Base-by-base conservation (phyloP, 1,140 invertebrate species). In the Rhopalosiphum padi region DNA sequence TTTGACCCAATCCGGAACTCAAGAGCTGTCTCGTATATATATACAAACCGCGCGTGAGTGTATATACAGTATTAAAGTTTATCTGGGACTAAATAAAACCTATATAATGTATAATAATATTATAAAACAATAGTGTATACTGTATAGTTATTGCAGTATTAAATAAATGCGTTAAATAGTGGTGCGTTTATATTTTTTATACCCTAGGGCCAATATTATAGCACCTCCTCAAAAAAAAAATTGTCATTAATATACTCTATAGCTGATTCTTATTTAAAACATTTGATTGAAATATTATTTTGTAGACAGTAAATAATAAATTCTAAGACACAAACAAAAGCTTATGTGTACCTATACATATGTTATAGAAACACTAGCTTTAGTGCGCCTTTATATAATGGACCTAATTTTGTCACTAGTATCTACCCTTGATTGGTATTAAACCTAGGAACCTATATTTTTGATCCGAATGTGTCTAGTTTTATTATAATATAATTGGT, bases 1-100 rank as follows among this genome's bases (percentile, higher is more conserved):
- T 89, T 89, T 35, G 46, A 89, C 30, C 30, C 88, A 21, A 89
- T 48, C 88, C n/a, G 88, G 7, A 89, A 83, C 21, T 83, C 37
- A 18, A 51, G 48, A 51, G 48, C 48, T 37, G 37, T 35, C 60
- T 77, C 11, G 53, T 55, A 55, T 60, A 60, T 60, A 60, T 60
- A 30, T 30, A 60, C 55, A 41, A 41, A 41, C 41, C 41, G 41
- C 41, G 41, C 9, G 55, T 30, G 25, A n/a, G 1, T n/a, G 48
- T 18, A 25, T 55, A 25, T 18, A 68, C 18, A n/a, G 30, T 60
- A n/a, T 68, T n/a, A 68, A n/a, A 22, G 30, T 77, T 77, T 77
- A n/a, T 15, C 25, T 11, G 25, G 11, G 60, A 68, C 60, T n/a
- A n/a, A 77, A 77, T 77, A 77, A 77, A 77, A 77, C 60, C 60